Evolutionary conservation across 1,140 invertebrate species (phyloP), one percentile per base, ranked within the genome.

Genomic region (Drosophila persimilis): DNA sequence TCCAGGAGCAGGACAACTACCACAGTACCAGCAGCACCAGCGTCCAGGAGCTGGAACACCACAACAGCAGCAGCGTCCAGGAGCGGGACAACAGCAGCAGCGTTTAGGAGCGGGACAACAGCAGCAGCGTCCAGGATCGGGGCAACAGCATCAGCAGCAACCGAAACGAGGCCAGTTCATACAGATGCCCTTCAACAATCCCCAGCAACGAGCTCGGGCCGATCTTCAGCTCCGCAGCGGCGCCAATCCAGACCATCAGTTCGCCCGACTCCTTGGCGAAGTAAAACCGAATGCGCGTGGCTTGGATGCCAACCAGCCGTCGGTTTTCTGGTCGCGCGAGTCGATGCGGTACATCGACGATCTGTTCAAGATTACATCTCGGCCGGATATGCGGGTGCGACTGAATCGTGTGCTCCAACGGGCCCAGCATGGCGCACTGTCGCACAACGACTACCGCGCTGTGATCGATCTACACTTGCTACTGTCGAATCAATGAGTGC

Each of bases 321-420:
- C 89, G 7, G 57, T 88, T 43, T 91, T 90, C 51, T 91, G 90
- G 90, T 91, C 90, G 0, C 83, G 89, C 11, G 90, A 91, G 59
- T 74, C 89, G 7, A 52, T 90, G 9, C 72, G 78, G 51, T 90
- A 90, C 63, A 62, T 91, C 8, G 77, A 90, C 22, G 69, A 89
- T 26, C 69, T 89, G 11, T 62, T 90, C 9, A 72, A 70, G 24
- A 50, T 75, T 15, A 73, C 73, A 3, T 35, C 60, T 24, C 73
- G 73, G 31, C 1, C 59, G 17, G 74, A 76, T 2, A 76, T 74
- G 2, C 6, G 76, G 20, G 70, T 76, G 35, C 84, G 90, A 11
- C 58, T 91, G 43, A 56, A 79, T 24, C 85, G 85, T 9, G 89
- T 90, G 5, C 55, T 85, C 22, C 51, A 67, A 9, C 78, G 90